Evolutionary conservation across 1,140 invertebrate genomes (phyloP), one percentile per base, ranked within the genome.

Genomic region (Cylas formicarius): DNA sequence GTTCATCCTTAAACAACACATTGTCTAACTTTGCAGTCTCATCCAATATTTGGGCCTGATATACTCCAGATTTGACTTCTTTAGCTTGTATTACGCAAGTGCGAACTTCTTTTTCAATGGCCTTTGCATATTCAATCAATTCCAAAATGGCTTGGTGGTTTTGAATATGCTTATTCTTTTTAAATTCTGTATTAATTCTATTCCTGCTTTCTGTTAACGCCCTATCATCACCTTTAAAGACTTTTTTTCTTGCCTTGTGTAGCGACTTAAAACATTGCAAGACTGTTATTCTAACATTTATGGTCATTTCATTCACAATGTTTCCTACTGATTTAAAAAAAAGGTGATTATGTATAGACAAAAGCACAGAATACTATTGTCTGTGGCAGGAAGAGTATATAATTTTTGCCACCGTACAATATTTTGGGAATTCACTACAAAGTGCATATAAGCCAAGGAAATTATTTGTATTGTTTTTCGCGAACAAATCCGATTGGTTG

Each of bases 121-220:
- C 75, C 51, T 71, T 67, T 2, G 73, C 72, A 57, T 73, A 72
- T 57, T 75, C 70, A 21, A 81, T 65, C 58, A 81, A 63, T 78
- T 82, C 58, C 50, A 67, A 51, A 46, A 82, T 76, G 24, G 72
- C 52, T 37, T 63, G 61, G 44, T 54, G 41, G 50, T 82, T 68
- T 26, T 58, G 60, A 8, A 81, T 57, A 56, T 70, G 48, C 63
- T 72, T 77, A 52, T 77, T 70, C 65, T 81, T 82, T 38, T 57
- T 67, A 58, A 72, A 82, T 61, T 80, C 80, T 32, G 75, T 70
- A 60, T 82, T 82, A 39, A 84, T 81, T 62, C 73, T 76, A 13
- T 65, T 33, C 57, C 79, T 72, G 4, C 67, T 67, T 48, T 77
- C 67, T 55, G 63, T 53, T 36, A 84, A 66, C 5, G 79, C 75